Percentiles rank a stretch among this genome's conserved stretches.
phyloP scores from a whole-genome alignment of 2,113 vertebrate species.

The Coracopsis vasa region DNA sequence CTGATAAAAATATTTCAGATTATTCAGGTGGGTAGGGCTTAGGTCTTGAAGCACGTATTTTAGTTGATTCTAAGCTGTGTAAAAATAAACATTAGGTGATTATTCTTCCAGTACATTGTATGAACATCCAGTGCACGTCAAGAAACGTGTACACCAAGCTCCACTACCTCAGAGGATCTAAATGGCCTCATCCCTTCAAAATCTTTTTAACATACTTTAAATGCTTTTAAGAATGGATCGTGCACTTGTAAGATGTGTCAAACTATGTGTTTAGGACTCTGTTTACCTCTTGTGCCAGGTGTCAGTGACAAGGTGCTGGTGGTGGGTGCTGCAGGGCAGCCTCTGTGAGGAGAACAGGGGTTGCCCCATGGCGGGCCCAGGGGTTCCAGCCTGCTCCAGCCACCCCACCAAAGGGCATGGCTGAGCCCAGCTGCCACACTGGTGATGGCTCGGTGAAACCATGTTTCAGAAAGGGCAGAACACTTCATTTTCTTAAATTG shows the following conservation, averaged over 20 bases:
- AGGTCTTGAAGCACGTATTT: background rate
- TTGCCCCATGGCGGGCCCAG: fast-evolving
- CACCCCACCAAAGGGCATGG: fast-evolving
- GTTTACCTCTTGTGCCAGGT: background rate
- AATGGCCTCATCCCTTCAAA: background rate
- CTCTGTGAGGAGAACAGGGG: fast-evolving
- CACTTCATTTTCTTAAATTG: fast-evolving
- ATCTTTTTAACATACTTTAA: background rate
- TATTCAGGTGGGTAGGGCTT: background rate
- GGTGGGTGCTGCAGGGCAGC: fast-evolving
- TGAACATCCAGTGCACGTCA: fast-evolving
- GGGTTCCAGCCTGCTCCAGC: fast-evolving
- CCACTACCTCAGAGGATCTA: background rate
- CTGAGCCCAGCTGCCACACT: fast-evolving
- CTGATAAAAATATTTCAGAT: background rate
- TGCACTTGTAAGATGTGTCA: background rate
- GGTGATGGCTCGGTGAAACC: fast-evolving
- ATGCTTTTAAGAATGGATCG: background rate
- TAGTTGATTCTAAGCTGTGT: background rate
- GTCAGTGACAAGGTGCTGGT: fast-evolving
- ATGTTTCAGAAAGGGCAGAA: background rate
- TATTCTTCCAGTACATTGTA: background rate
- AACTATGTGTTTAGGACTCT: fast-evolving
- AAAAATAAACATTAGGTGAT: background rate
- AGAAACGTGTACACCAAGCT: background rate